Evolutionary conservation across 2,888 invertebrate species (phyloP).

Genomic region (Actias luna): DNA sequence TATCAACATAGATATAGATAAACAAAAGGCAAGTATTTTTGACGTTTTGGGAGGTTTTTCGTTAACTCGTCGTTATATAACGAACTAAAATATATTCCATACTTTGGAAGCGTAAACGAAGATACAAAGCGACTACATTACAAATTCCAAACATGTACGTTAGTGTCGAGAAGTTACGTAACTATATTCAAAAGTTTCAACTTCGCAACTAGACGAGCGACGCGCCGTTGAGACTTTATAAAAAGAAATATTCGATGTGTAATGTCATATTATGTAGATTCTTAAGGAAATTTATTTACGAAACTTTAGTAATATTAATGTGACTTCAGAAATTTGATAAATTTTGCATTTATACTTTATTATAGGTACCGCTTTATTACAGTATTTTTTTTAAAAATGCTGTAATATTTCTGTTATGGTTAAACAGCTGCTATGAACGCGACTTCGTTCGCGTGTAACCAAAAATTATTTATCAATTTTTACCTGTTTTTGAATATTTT

Average conservation of each 20-base stretch:
- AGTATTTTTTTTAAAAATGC: neutral
- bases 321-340: neutral
- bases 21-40: no score
- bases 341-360: neutral
- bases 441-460: no score
- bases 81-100: neutral
- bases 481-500: no score
- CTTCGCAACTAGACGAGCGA: neutral
- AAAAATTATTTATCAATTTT: no score
- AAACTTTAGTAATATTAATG: neutral
- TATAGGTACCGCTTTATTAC: neutral
- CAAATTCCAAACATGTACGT: slow-evolving; percentile 10
- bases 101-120: neutral
- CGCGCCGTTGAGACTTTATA: neutral
- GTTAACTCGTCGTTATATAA: neutral
- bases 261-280: neutral
- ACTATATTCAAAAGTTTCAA: slow-evolving; percentile 7
- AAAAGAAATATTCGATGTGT: slow-evolving; percentile 7
- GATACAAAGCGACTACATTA: slow-evolving; percentile 8
- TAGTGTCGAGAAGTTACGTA: slow-evolving; percentile 5
- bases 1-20: no score
- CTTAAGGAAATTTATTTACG: neutral
- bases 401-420: neutral
- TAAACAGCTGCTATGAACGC: no score
- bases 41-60: no score